Evolutionary conservation across 2,888 invertebrate species (phyloP), one percentile per base, ranked within the genome.

Genomic region (Clivina fossor): DNA sequence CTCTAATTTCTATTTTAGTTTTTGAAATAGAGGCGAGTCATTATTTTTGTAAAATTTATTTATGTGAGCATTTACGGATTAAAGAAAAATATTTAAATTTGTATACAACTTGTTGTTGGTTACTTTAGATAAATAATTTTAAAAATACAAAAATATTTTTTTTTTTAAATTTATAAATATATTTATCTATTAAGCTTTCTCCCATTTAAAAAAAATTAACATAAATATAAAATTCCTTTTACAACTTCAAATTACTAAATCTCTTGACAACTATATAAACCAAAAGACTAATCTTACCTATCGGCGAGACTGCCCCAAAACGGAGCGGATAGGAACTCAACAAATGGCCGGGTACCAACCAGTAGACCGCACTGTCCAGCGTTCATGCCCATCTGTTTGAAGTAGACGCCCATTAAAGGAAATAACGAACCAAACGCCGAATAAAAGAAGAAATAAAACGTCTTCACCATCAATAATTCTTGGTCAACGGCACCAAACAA

Each of bases 351-450:
- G 64, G 93, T 88, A 19, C 99, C 98, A 65, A 97, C 91, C n/a
- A 93, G 80, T 54, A 93, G 79, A 4, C 96, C 96, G 69, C 93
- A 92, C 72, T 97, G 96, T 13, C 90, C 89, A 1, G 97, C 93
- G 75, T 96, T 97, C 95, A 99, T 96, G 58, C 96, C 96, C 87
- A 98, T 89, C 79, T 98, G 98, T 78, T 99, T 99, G 80, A 99
- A 99, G 77, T 98, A 99, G 38, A 99, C 93, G 28, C 96, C 98
- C 88, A 99, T 92, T 59, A 99, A 78, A 0, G 99, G 99, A 72
- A 98, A 99, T 11, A 99, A 81, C 1, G 95, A 95, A 4, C 99
- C 99, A 72, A 99, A 99, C 1, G 98, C 97, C 33, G 97, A 94
- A 76, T 97, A 99, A 78, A 98, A 99, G 81, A 97, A 97, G 77